Base-by-base conservation (phyloP, 1,140 invertebrate genomes). In the Sycophaga agraensis region DNA sequence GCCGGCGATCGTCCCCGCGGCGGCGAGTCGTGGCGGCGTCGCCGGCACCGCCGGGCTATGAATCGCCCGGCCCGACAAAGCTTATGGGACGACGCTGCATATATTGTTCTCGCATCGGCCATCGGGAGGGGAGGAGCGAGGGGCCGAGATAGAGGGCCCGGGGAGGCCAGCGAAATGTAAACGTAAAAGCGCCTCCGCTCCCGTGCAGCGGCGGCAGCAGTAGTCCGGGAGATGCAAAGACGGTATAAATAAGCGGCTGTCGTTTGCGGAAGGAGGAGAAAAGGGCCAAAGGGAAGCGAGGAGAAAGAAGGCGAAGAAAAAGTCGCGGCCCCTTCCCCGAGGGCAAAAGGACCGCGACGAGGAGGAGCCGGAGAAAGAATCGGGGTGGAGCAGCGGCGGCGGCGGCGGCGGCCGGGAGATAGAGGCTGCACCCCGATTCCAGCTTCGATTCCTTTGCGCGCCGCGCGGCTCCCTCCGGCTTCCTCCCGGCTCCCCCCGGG, bases 221-320 rank as follows among this genome's bases (percentile, higher is more conserved):
- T 17, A 49, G 26, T 49, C 66, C 76, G 74, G n/a, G n/a, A n/a
- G n/a, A 80, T 80, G 76, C 76, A 78, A 79, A 79, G 77, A 76
- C 73, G 73, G 75, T 81, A 81, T 81, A 81, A 81, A 81, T 81
- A 81, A 81, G 75, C 73, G 77, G 73, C 78, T 81, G 77, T 79
- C 78, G 75, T 77, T 79, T 81, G 77, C 78, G 76, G 77, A 78
- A 79, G 74, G 74, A 79, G 48, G 37, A 66, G 69, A 70, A 69
- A 70, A 69, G 72, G 63, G 66, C 65, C 65, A 74, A 73, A 75
- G 66, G 73, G 67, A 75, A 71, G 66, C 68, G 75, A 69, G 46
- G 66, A 58, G 58, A 62, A 24, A 59, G 37, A 50, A 26, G 28
- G 24, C 34, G 16, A 40, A 45, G 37, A 40, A 43, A 40, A 67